These are phyloP conservation scores for Metellina segmentata DNA, from an alignment of 2,888 invertebrate genomes.

Conservation along the genomic window DNA sequence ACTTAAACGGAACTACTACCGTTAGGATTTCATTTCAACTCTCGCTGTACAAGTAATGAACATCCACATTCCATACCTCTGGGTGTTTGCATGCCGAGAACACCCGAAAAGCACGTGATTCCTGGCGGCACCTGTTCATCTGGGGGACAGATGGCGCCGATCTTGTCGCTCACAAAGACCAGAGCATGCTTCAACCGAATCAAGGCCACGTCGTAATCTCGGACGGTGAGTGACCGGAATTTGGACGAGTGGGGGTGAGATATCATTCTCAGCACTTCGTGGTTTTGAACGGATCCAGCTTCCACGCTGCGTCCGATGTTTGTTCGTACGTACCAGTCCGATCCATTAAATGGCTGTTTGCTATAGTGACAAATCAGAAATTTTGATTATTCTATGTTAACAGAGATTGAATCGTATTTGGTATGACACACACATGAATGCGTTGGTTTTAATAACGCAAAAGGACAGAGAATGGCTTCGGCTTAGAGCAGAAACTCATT, in stretches of 20 bases:
- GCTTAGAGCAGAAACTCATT: not conserved
- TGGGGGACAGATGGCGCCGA: constrained; percentile 85
- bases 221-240: constrained; percentile 77
- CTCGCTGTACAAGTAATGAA: not conserved
- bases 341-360: constrained; percentile 62
- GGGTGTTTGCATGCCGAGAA: constrained; percentile 69
- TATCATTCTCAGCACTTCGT: constrained; percentile 71
- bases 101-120: constrained; percentile 78
- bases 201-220: constrained; percentile 84
- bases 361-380: constrained; percentile 22
- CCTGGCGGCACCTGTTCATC: constrained; percentile 81
- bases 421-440: too few species aligned
- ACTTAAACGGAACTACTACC: too few species aligned
- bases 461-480: too few species aligned
- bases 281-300: constrained; percentile 54
- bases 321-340: constrained; percentile 70
- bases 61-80: constrained; percentile 50
- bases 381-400: not conserved
- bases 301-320: constrained; percentile 54
- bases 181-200: constrained; percentile 83
- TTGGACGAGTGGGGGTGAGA: constrained; percentile 78
- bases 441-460: too few species aligned
- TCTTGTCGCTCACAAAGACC: constrained; percentile 82
- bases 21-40: too few species aligned
- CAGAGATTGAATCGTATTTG: too few species aligned